Percentiles rank a stretch among this genome's conserved stretches.
Conservation (phyloP, 2,888 invertebrate genomes). For the Callinectes sapidus region DNA sequence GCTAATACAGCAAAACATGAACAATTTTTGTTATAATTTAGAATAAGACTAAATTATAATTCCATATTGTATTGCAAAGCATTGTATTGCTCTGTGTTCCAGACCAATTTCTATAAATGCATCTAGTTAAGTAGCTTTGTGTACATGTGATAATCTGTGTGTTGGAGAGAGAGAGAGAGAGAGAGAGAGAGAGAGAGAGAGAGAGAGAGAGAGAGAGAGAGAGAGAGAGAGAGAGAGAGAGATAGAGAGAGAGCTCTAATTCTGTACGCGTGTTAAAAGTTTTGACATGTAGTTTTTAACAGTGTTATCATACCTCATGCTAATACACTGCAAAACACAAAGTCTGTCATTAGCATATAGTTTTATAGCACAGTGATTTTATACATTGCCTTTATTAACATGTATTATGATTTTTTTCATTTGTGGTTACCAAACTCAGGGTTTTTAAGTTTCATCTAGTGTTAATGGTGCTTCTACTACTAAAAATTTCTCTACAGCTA, state of each 20-base stretch:
- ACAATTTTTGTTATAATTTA: background rate
- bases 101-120: background rate
- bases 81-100: background rate
- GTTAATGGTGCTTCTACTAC: slow-evolving; percentile 43
- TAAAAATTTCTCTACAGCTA: slow-evolving; percentile 43
- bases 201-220: background rate
- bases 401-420: background rate
- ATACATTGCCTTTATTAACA: background rate
- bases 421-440: slow-evolving; percentile 17
- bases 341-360: background rate
- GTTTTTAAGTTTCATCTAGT: slow-evolving; percentile 32
- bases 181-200: slow-evolving; percentile 14
- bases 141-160: background rate
- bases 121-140: background rate
- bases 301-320: slow-evolving; percentile 16
- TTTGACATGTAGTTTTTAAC: background rate
- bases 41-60: background rate
- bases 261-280: background rate
- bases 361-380: background rate
- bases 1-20: background rate
- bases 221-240: slow-evolving; percentile 16
- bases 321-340: slow-evolving; percentile 3
- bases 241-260: background rate
- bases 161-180: background rate
- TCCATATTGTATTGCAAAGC: background rate